Evolutionary conservation across 1,140 invertebrate genomes (phyloP).

Genomic region (Hormaphis cornu): DNA sequence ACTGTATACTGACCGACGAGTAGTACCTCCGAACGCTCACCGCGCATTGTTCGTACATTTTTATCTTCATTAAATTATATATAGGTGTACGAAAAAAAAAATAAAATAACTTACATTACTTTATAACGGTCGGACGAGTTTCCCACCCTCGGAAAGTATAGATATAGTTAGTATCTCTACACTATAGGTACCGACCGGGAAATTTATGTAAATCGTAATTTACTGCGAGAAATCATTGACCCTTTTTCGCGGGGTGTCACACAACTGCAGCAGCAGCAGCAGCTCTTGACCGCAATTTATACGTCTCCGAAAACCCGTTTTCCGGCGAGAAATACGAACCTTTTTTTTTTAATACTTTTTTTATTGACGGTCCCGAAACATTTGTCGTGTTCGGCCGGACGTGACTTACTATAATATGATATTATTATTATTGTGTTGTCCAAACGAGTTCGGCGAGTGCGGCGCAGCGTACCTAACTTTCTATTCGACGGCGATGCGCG

Average conservation of each 20-base stretch:
- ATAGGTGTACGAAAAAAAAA: background rate
- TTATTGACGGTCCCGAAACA: no score
- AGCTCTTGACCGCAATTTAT: conserved; percentile 5
- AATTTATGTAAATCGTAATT: conserved; percentile 31
- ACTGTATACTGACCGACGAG: background rate
- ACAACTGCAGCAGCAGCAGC: no score
- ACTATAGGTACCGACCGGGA: background rate
- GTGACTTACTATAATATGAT: no score
- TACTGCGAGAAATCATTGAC: conserved; percentile 10
- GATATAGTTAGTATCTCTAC: no score
- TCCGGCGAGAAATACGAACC: no score
- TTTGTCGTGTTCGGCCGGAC: background rate
- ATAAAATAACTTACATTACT: background rate
- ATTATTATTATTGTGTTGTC: no score
- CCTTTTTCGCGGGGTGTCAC: background rate
- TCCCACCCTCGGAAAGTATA: conserved; percentile 23
- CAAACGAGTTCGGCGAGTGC: no score
- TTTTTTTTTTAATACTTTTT: no score
- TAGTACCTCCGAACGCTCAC: background rate
- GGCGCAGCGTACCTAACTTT: no score
- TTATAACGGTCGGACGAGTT: conserved; percentile 9
- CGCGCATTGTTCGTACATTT: background rate
- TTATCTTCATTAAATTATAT: conserved; percentile 25
- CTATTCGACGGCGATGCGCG: no score
- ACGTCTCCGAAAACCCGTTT: background rate